Base-by-base conservation (phyloP, 2,113 vertebrate genomes). In the Brienomyrus longianalis region DNA sequence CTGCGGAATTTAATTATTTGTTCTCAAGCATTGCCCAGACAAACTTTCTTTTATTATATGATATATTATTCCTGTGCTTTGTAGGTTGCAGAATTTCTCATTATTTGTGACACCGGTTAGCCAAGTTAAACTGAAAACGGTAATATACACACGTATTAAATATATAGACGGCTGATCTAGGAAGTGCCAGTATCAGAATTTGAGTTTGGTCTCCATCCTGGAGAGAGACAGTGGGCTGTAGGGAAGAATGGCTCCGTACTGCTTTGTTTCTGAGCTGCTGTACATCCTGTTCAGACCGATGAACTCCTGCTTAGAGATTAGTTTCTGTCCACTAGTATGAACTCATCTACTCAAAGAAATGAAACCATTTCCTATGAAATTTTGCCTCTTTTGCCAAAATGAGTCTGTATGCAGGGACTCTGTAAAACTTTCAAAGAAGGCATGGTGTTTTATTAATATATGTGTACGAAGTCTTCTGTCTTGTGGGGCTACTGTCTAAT, bases 1-100 rank as follows among this genome's bases (percentile, higher is more conserved):
- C 92, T 94, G 70, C 70, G 7, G 5, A 39, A 77, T 77, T n/a
- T n/a, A n/a, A n/a, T 80, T 17, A 43, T 50, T n/a, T 84, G 13
- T 85, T 85, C 83, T 85, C 43, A 27, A 85, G 70, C 27, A 83
- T 90, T 54, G 90, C 83, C 84, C 87, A 88, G 89, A 90, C 11
- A 77, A 77, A 77, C 35, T 2, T 77, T 13, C 35, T 27, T 27
- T 62, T n/a, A 10, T 66, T 31, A 70, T 70, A 31, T 13, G n/a
- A 39, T 43, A 19, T 80, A 43, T 39, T 43, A 5, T 43, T 80
- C 15, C 5, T 43, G 35, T 80, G 13, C 15, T 80, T 80, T 43
- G 5, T 39, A 80, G 35, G 11, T 43, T 39, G 17, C 31, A 77
- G 51, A 27, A 74, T 83, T 86, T 89, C 88, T 91, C 39, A 31